Base-by-base conservation (phyloP, 2,888 invertebrate genomes). In the Shargacucullia verbasci region DNA sequence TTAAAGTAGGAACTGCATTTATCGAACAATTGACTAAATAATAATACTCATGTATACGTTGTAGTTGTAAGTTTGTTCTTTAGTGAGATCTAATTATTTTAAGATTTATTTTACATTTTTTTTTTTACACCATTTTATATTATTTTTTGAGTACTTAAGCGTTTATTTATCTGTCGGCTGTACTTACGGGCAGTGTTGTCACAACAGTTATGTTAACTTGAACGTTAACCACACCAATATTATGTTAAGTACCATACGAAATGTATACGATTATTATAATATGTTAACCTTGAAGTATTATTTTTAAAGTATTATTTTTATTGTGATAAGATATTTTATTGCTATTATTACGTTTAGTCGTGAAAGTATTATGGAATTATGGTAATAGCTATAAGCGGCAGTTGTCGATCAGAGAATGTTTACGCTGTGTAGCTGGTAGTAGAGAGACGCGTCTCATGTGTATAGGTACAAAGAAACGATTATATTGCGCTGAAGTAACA, bases 41-140 rank as follows among this genome's bases (percentile, higher is more conserved):
- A 82, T 90, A 93, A 92, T 93, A 93, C 92, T 92, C 93, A 93
- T 92, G 90, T 91, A 92, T 92, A 92, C 90, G 90, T 90, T 92
- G 70, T 90, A 92, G 90, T 76, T 84, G 76, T 91, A 92, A 88
- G 90, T 82, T 84, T 83, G 86, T 87, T 88, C 79, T 86, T 88
- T 88, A 91, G 91, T 92, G 92, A 92, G 91, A 92, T 87, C 77
- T 87, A 83, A 84, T 81, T 82, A 84, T 86, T 84, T 78, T 81
- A 76, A 68, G 59, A 63, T 81, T 81, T 79, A 76, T 73, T 82
- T 81, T 81, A 81, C 52, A 56, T n/a, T 46, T 75, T 81, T 82
- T 80, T 79, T 83, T 86, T 78, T 82, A 81, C 68, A 77, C 59
- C 56, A 62, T 48, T 67, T 82, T 78, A 80, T 73, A 76, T 69